These are phyloP conservation scores for Halictus ligatus DNA, from an alignment of 2,888 invertebrate genomes.

Conservation along the genomic window DNA sequence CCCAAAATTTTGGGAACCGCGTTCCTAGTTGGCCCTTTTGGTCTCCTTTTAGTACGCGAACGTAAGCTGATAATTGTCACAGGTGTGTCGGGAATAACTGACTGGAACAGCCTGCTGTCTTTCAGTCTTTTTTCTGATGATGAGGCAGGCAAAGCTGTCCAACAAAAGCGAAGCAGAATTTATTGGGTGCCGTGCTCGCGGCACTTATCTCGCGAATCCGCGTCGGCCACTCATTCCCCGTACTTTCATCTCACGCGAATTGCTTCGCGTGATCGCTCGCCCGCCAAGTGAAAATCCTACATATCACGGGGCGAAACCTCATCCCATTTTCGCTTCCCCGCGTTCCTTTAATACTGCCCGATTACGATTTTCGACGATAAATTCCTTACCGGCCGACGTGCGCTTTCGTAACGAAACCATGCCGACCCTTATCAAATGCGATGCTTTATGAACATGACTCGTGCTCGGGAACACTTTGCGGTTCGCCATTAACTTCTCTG, in stretches of 20 bases:
- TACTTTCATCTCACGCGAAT: conserved; percentile 64
- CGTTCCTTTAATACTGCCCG: conserved; percentile 15
- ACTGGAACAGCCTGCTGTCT: background rate
- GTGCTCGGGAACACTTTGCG: background rate
- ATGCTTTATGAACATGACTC: background rate
- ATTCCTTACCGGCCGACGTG: background rate
- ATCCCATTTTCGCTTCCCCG: conserved; percentile 49
- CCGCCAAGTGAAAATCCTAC: conserved; percentile 58
- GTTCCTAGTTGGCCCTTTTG: background rate
- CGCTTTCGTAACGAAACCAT: conserved; percentile 19
- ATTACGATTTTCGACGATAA: conserved; percentile 34
- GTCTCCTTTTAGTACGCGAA: background rate
- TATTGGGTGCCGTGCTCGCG: conserved; percentile 41
- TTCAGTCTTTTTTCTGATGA: background rate
- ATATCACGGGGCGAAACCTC: conserved; percentile 49
- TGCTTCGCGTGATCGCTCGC: conserved; percentile 54
- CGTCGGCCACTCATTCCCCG: conserved; percentile 46
- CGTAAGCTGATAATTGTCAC: background rate
- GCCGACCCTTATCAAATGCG: background rate
- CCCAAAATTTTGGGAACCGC: background rate
- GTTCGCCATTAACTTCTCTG: background rate
- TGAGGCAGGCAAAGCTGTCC: conserved; percentile 5
- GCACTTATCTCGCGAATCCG: conserved; percentile 51
- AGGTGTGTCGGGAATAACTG: background rate
- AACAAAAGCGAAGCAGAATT: conserved; percentile 37